phyloP scores from a whole-genome alignment of 2,113 vertebrate species.

The Athene cunicularia region DNA sequence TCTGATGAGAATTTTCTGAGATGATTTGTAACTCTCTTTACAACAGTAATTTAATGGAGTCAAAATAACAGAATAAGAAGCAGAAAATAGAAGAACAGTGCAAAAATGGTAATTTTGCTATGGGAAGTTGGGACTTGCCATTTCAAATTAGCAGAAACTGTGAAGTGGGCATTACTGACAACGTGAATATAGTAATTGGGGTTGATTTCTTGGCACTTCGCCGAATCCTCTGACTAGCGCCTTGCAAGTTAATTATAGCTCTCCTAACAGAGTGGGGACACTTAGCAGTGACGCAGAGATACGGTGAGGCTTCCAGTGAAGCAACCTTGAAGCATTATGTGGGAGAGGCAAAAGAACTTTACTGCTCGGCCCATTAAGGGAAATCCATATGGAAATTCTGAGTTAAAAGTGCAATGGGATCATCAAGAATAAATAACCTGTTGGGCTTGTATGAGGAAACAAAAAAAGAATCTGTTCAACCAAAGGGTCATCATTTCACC shows the following conservation, averaged over 20 bases:
- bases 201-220: constrained; percentile 84
- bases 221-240: constrained; percentile 78
- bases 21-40: neutral
- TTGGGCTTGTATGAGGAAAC: neutral
- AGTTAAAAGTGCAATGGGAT: neutral
- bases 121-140: constrained; percentile 79
- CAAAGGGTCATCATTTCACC: neutral
- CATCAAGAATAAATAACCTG: neutral
- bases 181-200: constrained; percentile 86
- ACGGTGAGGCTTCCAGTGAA: constrained; percentile 60
- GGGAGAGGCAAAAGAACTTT: neutral
- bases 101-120: constrained; percentile 70
- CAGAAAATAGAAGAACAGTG: constrained; percentile 52
- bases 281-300: constrained; percentile 56
- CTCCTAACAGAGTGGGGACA: constrained; percentile 75
- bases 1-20: neutral
- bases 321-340: neutral
- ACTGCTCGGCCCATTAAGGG: neutral
- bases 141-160: constrained; percentile 81
- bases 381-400: neutral
- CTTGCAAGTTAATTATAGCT: constrained; percentile 85
- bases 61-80: constrained; percentile 50
- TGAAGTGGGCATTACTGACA: constrained; percentile 85
- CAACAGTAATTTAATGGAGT: constrained; percentile 51
- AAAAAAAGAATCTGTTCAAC: neutral